Evolutionary conservation across 1,140 invertebrate species (phyloP), one percentile per base, ranked within the genome.

Genomic region (Lutraria rhynchaena): DNA sequence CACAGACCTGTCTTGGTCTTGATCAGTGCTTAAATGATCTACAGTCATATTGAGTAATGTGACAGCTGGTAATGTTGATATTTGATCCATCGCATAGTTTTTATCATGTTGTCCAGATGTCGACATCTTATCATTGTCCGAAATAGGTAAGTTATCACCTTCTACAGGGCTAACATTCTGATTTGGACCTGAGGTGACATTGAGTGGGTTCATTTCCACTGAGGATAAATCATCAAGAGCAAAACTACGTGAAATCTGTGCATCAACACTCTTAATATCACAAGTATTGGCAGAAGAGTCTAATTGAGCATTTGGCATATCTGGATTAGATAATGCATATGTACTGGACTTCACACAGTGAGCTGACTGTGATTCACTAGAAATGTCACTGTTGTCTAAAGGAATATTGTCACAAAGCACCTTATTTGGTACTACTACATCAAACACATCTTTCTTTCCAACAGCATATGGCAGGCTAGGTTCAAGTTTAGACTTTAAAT

Each of bases 361-460:
- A 57, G 53, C 15, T 7, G 9, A n/a, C 9, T 11, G 11, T 57
- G 53, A n/a, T n/a, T n/a, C n/a, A n/a, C n/a, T n/a, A n/a, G n/a
- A n/a, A n/a, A n/a, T n/a, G n/a, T n/a, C n/a, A 57, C 5, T 22
- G 7, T 24, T 57, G 53, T 57, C 24, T 24, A 57, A n/a, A 11
- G 15, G 53, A n/a, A 11, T 22, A 24, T 24, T 57, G 9, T n/a
- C 15, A 57, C 11, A n/a, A 7, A 11, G 53, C 24, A 57, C 7
- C 53, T n/a, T 24, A 57, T 57, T 57, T 11, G 22, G 15, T 15
- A 57, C 24, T 13, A 57, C 71, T 2, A 41, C 55, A 22, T 75
- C 55, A 44, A 60, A 60, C 1, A 75, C 5, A 22, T 75, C 65
- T 19, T n/a, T n/a, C n/a, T n/a, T n/a, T n/a, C n/a, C n/a, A n/a